These are phyloP conservation scores for Drosophila punjabiensis DNA, from an alignment of 1,140 invertebrate genomes.

Conservation along the genomic window DNA sequence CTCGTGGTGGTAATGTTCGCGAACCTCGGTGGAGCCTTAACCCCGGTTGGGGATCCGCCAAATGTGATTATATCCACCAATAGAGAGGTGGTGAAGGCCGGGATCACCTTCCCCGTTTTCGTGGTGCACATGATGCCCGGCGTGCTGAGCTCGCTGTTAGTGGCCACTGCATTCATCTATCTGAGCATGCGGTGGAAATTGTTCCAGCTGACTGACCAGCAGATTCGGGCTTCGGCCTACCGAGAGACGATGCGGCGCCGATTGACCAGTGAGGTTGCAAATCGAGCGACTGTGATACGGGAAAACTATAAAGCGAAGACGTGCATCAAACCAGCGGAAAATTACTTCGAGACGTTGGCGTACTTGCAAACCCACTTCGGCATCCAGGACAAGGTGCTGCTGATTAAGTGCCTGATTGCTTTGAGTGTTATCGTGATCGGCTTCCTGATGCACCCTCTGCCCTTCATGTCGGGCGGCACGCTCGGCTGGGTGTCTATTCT, in stretches of 20 bases:
- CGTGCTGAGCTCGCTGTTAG: conserved; percentile 89
- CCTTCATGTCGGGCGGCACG: conserved; percentile 87
- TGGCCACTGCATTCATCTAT: conserved; percentile 89
- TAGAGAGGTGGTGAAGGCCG: conserved; percentile 71
- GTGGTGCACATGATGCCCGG: conserved; percentile 92
- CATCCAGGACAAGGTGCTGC: conserved; percentile 87
- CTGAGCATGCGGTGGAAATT: conserved; percentile 90
- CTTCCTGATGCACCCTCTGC: conserved; percentile 90
- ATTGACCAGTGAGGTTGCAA: conserved; percentile 90
- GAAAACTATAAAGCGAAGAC: not conserved
- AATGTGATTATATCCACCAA: conserved; percentile 95
- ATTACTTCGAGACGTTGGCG: conserved; percentile 77
- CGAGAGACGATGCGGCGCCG: conserved; percentile 90
- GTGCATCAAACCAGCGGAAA: conserved; percentile 87
- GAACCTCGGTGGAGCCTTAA: conserved; percentile 93
- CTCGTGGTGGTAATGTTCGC: conserved; percentile 92
- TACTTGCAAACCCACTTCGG: conserved; percentile 49
- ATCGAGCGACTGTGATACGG: conserved; percentile 88
- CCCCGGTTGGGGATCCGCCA: conserved; percentile 94
- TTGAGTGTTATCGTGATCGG: conserved; percentile 88
- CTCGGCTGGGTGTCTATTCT: conserved; percentile 90
- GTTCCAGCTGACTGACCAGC: conserved; percentile 88
- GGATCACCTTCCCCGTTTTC: conserved; percentile 90
- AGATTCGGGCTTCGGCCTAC: conserved; percentile 91
- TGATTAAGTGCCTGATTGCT: conserved; percentile 88